These are phyloP conservation scores for Aleiodes sp. DNA, from an alignment of 1,140 invertebrate species.

Conservation along the genomic window DNA sequence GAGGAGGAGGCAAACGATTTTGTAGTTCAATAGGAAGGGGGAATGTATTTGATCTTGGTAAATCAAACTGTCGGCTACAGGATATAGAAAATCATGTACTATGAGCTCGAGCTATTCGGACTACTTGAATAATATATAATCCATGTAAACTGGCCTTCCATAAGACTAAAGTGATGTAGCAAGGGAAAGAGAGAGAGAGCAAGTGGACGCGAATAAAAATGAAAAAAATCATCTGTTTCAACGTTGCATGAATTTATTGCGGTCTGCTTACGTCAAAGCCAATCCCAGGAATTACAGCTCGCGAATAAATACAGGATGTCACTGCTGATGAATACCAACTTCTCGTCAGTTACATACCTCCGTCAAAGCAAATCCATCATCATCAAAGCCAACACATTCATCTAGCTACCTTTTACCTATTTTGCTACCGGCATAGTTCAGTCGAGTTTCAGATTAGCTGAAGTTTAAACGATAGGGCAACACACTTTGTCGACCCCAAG, in stretches of 20 bases:
- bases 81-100: neutral
- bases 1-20: no score
- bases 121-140: no score
- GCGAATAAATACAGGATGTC: neutral
- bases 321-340: neutral
- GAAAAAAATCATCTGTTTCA: no score
- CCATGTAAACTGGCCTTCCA: no score
- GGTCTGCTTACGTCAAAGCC: no score
- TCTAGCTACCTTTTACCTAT: no score
- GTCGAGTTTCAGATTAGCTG: neutral
- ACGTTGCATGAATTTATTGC: no score
- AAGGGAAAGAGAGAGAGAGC: no score
- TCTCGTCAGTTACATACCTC: neutral
- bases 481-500: neutral
- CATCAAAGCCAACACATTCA: neutral
- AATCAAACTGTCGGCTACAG: neutral
- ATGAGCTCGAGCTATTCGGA: no score
- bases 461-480: neutral
- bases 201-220: no score
- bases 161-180: no score
- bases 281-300: neutral
- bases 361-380: slow-evolving; percentile 9
- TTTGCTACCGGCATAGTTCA: neutral
- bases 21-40: neutral
- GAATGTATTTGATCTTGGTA: slow-evolving; percentile 5